Conservation (phyloP, 2,797 vertebrate genomes). For the Staurois parvus region DNA sequence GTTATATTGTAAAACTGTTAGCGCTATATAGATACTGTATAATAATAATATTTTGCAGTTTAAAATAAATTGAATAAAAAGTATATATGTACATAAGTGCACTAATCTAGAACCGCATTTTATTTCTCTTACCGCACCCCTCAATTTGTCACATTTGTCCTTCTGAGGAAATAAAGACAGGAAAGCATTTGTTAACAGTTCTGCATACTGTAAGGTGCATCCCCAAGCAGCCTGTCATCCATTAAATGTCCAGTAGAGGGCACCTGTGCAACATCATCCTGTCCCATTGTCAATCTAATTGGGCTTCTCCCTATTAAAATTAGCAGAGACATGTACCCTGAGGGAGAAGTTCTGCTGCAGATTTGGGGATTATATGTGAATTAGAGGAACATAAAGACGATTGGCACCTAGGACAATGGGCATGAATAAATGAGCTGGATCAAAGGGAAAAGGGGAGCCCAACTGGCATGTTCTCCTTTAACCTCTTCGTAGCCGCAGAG, state of each 20-base stretch:
- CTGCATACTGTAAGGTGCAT: too few species aligned
- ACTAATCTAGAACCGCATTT: neutral
- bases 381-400: conserved; percentile 58
- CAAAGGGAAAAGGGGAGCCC: conserved; percentile 43
- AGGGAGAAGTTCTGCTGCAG: conserved; percentile 39
- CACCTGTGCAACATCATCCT: neutral
- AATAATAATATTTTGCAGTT: too few species aligned
- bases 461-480: conserved; percentile 45
- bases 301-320: conserved; percentile 43
- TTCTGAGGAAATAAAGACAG: neutral
- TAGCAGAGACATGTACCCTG: conserved; percentile 30
- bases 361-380: conserved; percentile 61
- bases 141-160: neutral
- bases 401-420: conserved; percentile 61
- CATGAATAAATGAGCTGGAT: conserved; percentile 60
- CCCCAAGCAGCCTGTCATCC: neutral
- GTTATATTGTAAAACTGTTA: too few species aligned
- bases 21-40: too few species aligned
- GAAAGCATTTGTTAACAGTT: too few species aligned
- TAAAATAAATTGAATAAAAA: too few species aligned
- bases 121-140: neutral
- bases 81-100: neutral
- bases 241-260: neutral
- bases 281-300: neutral
- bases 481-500: conserved; percentile 13